A percentile compares a stretch with the other conserved stretches of the same genome.
Conservation (phyloP, 2,113 vertebrate species). For the Boulengeromyrus knoepffleri region DNA sequence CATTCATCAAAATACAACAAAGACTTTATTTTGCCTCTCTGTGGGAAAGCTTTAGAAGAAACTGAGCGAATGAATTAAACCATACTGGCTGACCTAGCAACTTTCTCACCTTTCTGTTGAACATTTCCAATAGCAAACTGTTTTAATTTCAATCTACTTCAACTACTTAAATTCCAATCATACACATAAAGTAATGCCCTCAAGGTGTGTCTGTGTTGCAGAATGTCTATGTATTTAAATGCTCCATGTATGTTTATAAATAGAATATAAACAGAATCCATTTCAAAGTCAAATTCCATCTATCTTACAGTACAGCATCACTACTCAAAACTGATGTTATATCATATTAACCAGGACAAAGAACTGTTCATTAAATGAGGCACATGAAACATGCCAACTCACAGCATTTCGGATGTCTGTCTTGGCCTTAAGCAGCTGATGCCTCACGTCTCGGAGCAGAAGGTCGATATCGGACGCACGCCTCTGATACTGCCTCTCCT, state of each 20-base stretch:
- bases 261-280: not conserved
- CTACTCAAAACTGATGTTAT: not conserved
- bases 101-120: not conserved
- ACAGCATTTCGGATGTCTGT: slow-evolving; percentile 52
- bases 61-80: not conserved
- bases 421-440: slow-evolving; percentile 54
- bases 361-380: not conserved
- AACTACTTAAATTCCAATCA: not conserved
- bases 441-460: slow-evolving; percentile 57
- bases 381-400: slow-evolving; percentile 35
- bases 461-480: slow-evolving; percentile 48
- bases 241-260: not conserved
- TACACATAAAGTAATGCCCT: not conserved
- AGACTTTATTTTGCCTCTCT: not conserved
- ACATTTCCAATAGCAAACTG: not conserved
- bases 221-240: not conserved
- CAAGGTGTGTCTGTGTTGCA: not conserved
- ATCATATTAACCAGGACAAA: not conserved
- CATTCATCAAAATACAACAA: not conserved
- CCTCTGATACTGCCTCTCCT: slow-evolving; percentile 48
- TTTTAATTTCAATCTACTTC: not conserved
- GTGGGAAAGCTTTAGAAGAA: not conserved
- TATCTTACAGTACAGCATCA: not conserved
- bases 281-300: not conserved
- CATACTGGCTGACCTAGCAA: not conserved